These are phyloP conservation scores for Ctenodactylus gundi DNA, from an alignment of 2,113 vertebrate genomes.

Conservation along the genomic window DNA sequence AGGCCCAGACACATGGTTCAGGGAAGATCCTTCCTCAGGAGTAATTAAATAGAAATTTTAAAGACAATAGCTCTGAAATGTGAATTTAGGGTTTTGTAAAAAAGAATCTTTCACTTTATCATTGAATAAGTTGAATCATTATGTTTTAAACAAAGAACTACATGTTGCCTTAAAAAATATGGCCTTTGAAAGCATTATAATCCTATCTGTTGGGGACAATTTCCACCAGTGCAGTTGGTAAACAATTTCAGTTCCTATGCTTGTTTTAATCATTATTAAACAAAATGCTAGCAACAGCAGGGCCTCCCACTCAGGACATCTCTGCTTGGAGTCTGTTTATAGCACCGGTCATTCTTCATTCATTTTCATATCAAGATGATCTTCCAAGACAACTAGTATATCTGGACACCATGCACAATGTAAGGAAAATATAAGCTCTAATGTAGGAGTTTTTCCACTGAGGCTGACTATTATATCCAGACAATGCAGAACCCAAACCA, in stretches of 20 bases:
- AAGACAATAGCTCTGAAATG: not conserved
- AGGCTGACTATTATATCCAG: not conserved
- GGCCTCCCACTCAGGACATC: not conserved
- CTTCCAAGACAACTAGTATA: not conserved
- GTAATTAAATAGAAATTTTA: not conserved
- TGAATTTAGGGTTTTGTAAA: not conserved
- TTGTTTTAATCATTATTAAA: not conserved
- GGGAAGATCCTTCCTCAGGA: not conserved
- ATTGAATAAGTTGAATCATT: not conserved
- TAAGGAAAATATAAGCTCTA: not conserved
- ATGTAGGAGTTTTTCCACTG: not conserved
- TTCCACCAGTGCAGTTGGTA: not conserved
- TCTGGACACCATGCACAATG: not conserved
- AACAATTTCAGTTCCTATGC: not conserved
- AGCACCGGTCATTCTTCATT: not conserved
- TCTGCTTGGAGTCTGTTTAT: not conserved
- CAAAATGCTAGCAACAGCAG: not conserved
- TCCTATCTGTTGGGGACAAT: not conserved
- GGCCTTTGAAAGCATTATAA: not conserved
- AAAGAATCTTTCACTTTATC: not conserved
- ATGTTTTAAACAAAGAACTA: not conserved
- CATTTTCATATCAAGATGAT: not conserved
- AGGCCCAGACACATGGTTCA: not conserved
- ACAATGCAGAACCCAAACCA: not conserved
- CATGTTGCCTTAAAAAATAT: not conserved